Percentiles rank a stretch among this genome's conserved stretches.
Evolutionary conservation across 2,888 invertebrate species (phyloP).

Genomic region (Unio pictorum): DNA sequence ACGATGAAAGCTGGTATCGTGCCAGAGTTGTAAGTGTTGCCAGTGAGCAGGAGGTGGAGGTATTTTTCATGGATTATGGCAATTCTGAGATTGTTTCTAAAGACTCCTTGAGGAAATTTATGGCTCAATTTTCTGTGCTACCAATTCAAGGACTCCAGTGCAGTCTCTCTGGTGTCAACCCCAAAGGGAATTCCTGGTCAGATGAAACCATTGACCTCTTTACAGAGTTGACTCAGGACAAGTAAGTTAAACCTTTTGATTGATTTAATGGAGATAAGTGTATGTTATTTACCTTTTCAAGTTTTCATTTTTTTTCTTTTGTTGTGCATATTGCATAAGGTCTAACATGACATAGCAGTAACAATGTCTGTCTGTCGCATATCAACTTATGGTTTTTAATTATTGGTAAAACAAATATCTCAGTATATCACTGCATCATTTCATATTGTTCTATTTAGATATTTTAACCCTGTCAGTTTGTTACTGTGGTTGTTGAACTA

Average conservation of each 20-base stretch:
- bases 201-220: slow-evolving; percentile 43
- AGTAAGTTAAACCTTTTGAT: slow-evolving; percentile 32
- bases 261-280: not conserved
- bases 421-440: too few relatives aligned
- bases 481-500: too few relatives aligned
- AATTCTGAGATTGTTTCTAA: slow-evolving; percentile 54
- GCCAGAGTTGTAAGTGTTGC: slow-evolving; percentile 32
- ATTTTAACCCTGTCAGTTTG: too few relatives aligned
- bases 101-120: slow-evolving; percentile 51
- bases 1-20: slow-evolving; percentile 64
- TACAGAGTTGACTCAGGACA: slow-evolving; percentile 39
- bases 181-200: slow-evolving; percentile 41
- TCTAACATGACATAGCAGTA: too few relatives aligned
- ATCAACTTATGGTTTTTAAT: too few relatives aligned
- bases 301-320: not conserved
- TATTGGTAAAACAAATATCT: too few relatives aligned
- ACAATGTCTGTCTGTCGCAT: too few relatives aligned
- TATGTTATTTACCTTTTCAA: too few relatives aligned
- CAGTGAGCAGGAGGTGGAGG: slow-evolving; percentile 28
- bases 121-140: slow-evolving; percentile 48
- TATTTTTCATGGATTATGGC: slow-evolving; percentile 68
- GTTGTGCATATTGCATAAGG: too few relatives aligned
- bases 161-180: slow-evolving; percentile 45
- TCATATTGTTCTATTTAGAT: too few relatives aligned
- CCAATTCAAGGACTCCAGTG: slow-evolving; percentile 62